Percentiles rank a stretch among this genome's conserved stretches.
Evolutionary conservation across 2,888 invertebrate species (phyloP).

Genomic region (Lasius platythorax): DNA sequence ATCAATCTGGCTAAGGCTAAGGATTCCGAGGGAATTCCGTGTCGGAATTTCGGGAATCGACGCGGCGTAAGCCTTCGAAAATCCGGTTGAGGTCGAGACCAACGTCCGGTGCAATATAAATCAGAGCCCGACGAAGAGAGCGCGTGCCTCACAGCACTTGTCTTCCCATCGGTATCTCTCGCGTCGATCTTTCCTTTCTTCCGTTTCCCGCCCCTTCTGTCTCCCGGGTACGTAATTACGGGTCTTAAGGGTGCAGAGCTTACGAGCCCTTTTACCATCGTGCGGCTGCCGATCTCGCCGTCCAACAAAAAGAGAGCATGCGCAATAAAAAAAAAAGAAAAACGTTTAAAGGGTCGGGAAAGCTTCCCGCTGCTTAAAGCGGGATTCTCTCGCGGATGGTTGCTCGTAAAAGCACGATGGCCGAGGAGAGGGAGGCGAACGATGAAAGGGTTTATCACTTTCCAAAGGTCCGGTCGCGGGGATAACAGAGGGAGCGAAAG

Average conservation of each 20-base stretch:
- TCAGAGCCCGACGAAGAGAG: slow-evolving; percentile 58
- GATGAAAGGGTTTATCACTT: slow-evolving; percentile 8
- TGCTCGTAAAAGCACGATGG: slow-evolving; percentile 12
- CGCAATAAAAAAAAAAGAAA: slow-evolving; percentile 65
- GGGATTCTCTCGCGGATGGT: slow-evolving; percentile 23
- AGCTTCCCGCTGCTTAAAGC: slow-evolving; percentile 27
- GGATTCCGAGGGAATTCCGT: slow-evolving; percentile 68
- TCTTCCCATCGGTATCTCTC: slow-evolving; percentile 56
- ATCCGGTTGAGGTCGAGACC: slow-evolving; percentile 62
- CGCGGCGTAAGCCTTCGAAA: slow-evolving; percentile 62
- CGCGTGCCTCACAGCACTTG: slow-evolving; percentile 28
- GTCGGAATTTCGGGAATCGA: slow-evolving; percentile 63
- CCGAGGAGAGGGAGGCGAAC: not conserved
- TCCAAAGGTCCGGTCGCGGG: not conserved
- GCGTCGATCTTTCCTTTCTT: slow-evolving; percentile 65
- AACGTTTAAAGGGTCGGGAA: slow-evolving; percentile 23
- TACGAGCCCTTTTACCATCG: slow-evolving; percentile 58
- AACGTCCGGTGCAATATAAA: slow-evolving; percentile 70
- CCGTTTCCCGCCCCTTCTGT: slow-evolving; percentile 10
- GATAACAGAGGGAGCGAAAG: not conserved
- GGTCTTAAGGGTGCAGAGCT: slow-evolving; percentile 63
- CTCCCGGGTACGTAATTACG: slow-evolving; percentile 75
- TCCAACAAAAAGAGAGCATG: slow-evolving; percentile 61
- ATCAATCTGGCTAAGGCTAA: slow-evolving; percentile 62
- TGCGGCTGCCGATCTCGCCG: slow-evolving; percentile 55